Evolutionary conservation across 2,113 vertebrate species (phyloP), one percentile per base, ranked within the genome.

Genomic region (Sprattus sprattus): DNA sequence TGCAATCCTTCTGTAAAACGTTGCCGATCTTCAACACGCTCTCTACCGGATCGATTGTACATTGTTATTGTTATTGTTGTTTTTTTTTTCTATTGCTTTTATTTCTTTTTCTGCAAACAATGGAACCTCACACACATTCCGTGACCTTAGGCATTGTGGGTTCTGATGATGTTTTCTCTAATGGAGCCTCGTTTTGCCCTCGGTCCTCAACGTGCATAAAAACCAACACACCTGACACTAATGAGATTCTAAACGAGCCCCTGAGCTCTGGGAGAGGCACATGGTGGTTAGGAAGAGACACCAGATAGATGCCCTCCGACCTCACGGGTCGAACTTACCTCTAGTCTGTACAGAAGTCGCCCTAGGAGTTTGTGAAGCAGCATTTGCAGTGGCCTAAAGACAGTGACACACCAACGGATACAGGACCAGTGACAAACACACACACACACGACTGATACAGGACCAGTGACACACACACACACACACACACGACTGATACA

Each of bases 11-110:
- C 64, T 71, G 64, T 71, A 71, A 7, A 67, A 25, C 25, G 87
- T 60, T 84, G 60, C 64, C 25, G 64, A 3, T 71, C n/a, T 32
- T 71, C 25, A 71, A 71, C 64, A 71, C 13, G 64, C 75, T 60
- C 6, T 32, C 75, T 71, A 84, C 84, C 71, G 1, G 87, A 0
- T 88, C 84, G 91, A 91, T 92, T 92, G 93, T 93, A 92, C 88
- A 85, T 83, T 86, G 49, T 86, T 47, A 86, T 88, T 28, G 64
- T 28, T 71, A 25, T 71, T 71, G n/a, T 71, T 28, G 8, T 15
- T 10, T 32, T 71, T 25, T 71, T 71, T 71, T 28, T 10, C 32
- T 71, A 10, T 67, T 67, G 0, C n/a, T 67, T 67, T 67, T 3
- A 18, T 67, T 71, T 71, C 32, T 6, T 71, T 71, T 71, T 25